Evolutionary conservation across 1,140 invertebrate genomes (phyloP).

Genomic region (Lasaia peninsularis): DNA sequence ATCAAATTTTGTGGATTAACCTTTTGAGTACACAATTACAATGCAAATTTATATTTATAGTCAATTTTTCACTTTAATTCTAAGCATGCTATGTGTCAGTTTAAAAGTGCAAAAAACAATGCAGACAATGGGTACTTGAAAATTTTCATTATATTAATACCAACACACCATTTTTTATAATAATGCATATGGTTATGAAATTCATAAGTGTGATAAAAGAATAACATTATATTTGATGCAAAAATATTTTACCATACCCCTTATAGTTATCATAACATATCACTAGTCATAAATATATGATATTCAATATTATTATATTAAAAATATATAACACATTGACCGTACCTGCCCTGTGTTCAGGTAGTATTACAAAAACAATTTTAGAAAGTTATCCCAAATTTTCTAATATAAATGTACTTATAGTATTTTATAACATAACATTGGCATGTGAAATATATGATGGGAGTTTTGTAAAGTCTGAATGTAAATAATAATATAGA

Average conservation of each 20-base stretch:
- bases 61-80: no score
- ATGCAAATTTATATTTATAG: no score
- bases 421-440: constrained; percentile 2
- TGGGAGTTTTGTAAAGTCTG: constrained; percentile 45
- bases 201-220: neutral
- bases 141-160: no score
- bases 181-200: neutral
- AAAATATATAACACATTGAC: constrained; percentile 37
- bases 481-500: constrained; percentile 48
- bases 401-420: constrained; percentile 21
- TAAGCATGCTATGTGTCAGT: no score
- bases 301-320: constrained; percentile 38
- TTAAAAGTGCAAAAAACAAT: no score
- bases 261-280: constrained; percentile 66
- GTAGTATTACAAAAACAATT: constrained; percentile 61
- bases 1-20: no score
- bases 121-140: no score
- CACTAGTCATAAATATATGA: constrained; percentile 67
- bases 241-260: constrained; percentile 16
- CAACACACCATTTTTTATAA: no score
- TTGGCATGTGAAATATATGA: neutral
- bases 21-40: no score
- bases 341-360: constrained; percentile 73
- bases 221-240: neutral
- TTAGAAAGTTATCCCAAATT: constrained; percentile 27